Percentiles rank a stretch among this genome's conserved stretches.
These are phyloP conservation scores for Nipponacmea schrenckii DNA, from an alignment of 2,888 invertebrate genomes.

Conservation along the genomic window DNA sequence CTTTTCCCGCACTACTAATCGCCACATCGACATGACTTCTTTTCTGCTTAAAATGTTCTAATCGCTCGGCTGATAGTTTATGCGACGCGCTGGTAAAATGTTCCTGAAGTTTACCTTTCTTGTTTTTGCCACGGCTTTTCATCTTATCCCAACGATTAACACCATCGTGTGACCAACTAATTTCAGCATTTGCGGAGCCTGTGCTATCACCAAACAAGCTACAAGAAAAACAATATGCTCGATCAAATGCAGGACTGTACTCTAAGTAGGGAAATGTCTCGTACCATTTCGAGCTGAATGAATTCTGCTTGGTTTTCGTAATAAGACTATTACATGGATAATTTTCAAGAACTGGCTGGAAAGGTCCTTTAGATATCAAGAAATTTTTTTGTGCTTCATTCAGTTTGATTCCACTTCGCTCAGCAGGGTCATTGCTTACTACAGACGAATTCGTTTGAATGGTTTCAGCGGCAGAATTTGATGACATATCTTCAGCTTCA, in stretches of 20 bases:
- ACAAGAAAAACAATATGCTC: not conserved
- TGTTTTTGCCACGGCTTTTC: not conserved
- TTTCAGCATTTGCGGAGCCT: not conserved
- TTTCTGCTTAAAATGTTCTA: not conserved
- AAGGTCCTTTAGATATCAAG: not conserved
- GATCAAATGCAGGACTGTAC: not conserved
- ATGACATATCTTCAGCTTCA: too few relatives aligned
- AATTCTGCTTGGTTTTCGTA: not conserved
- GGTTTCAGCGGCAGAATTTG: too few relatives aligned
- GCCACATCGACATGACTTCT: not conserved
- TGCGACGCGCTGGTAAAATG: not conserved
- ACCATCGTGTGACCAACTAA: not conserved
- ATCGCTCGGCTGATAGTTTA: not conserved
- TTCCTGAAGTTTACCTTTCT: not conserved
- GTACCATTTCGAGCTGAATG: not conserved
- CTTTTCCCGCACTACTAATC: not conserved
- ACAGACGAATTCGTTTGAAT: too few relatives aligned
- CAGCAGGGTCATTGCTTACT: not conserved
- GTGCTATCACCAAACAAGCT: not conserved
- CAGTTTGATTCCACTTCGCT: not conserved
- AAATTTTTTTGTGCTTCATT: not conserved
- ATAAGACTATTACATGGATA: not conserved
- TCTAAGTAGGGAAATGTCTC: not conserved
- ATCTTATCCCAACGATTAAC: not conserved
- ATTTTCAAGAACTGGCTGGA: not conserved